These are phyloP conservation scores for Nemoura dubitans DNA, from an alignment of 2,888 invertebrate species.

Conservation along the genomic window DNA sequence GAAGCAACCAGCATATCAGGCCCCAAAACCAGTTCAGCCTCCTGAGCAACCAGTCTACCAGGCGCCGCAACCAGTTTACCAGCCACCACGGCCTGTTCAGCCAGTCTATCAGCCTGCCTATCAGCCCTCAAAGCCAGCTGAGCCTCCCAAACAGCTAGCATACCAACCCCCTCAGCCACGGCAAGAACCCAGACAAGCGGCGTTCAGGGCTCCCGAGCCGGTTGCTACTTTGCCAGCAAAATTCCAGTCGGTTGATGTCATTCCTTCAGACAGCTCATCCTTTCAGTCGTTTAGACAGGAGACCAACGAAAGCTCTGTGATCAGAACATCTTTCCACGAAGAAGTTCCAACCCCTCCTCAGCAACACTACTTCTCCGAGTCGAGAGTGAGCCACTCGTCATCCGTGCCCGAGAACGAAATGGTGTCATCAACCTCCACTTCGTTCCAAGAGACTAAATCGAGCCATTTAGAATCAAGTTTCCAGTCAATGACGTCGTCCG, in stretches of 20 bases:
- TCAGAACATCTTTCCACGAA: not conserved
- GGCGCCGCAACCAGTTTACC: slow-evolving; percentile 39
- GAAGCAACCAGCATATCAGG: slow-evolving; percentile 48
- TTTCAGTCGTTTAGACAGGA: not conserved
- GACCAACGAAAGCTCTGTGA: not conserved
- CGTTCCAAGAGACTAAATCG: slow-evolving; percentile 45
- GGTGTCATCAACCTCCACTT: slow-evolving; percentile 36
- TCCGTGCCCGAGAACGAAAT: slow-evolving; percentile 42
- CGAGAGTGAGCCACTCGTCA: slow-evolving; percentile 52
- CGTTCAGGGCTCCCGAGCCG: not conserved
- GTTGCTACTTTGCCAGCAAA: not conserved
- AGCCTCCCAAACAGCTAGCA: not conserved
- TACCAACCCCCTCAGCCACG: too few species aligned
- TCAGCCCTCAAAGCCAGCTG: slow-evolving; percentile 5
- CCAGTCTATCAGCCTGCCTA: slow-evolving; percentile 47
- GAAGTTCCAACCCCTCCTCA: not conserved
- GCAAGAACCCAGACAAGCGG: too few species aligned
- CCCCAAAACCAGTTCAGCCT: slow-evolving; percentile 30
- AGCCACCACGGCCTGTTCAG: slow-evolving; percentile 49
- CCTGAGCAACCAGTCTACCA: not conserved
- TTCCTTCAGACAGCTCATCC: not conserved
- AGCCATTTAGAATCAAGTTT: slow-evolving; percentile 41
- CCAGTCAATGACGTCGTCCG: slow-evolving; percentile 49
- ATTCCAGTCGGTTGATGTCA: not conserved
- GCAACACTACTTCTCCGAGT: slow-evolving; percentile 59